phyloP scores from a whole-genome alignment of 2,888 invertebrate species.

The Callyntrura guangdongensis region DNA sequence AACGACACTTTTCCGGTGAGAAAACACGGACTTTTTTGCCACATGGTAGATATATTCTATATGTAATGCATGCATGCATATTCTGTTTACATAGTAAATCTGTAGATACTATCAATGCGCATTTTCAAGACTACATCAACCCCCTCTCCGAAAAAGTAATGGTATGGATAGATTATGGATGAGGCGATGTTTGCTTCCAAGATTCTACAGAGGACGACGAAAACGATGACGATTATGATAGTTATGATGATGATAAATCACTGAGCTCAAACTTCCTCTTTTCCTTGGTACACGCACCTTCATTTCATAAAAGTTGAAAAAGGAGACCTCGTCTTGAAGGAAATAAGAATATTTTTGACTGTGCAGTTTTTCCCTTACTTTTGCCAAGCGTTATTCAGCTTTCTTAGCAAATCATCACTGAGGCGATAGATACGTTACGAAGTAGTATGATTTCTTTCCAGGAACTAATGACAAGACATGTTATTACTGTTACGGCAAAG shows the following conservation, averaged over 20 bases:
- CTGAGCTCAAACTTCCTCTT: background rate
- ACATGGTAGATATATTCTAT: background rate
- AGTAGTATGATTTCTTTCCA: background rate
- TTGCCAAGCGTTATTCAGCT: background rate
- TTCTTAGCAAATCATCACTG: background rate
- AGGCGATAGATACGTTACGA: background rate
- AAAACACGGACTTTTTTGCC: slow-evolving; percentile 33
- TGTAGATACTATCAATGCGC: no score
- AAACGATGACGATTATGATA: slow-evolving; percentile 30
- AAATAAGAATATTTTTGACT: slow-evolving; percentile 3
- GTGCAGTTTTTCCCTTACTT: background rate
- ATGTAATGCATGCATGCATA: background rate
- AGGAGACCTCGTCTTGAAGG: slow-evolving; percentile 6
- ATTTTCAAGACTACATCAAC: background rate
- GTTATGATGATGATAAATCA: slow-evolving; percentile 62
- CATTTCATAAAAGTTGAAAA: background rate
- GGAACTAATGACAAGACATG: slow-evolving; percentile 46
- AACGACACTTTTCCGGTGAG: slow-evolving; percentile 16
- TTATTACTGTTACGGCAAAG: slow-evolving; percentile 25
- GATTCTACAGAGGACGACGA: slow-evolving; percentile 32
- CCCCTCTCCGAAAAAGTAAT: no score
- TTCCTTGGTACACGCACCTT: background rate
- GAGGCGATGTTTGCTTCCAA: slow-evolving; percentile 23
- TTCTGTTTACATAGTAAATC: slow-evolving; percentile 18
- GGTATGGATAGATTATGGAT: background rate